phyloP scores from a whole-genome alignment of 2,888 invertebrate genomes.

The Seladonia tumulorum region DNA sequence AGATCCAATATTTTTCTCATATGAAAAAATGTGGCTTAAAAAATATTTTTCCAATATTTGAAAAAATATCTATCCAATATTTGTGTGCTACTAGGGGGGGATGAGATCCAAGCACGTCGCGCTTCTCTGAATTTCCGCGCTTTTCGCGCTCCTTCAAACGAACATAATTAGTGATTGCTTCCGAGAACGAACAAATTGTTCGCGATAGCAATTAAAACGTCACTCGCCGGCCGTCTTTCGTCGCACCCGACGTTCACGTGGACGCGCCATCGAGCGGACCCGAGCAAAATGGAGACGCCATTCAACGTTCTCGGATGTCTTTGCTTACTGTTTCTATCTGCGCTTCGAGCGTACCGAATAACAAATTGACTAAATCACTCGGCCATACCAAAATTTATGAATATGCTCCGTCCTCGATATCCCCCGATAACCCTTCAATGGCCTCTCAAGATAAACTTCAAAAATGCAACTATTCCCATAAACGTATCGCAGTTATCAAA shows the following conservation, averaged over 20 bases:
- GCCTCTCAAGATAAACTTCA: too few relatives aligned
- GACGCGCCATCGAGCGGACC: background rate
- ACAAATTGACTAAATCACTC: background rate
- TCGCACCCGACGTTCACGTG: background rate
- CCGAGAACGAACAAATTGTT: conserved; percentile 33
- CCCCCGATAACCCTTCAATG: too few relatives aligned
- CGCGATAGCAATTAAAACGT: conserved; percentile 34
- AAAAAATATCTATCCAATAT: too few relatives aligned
- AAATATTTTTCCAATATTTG: too few relatives aligned
- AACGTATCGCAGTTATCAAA: too few relatives aligned
- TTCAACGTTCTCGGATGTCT: background rate
- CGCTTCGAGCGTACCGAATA: too few relatives aligned
- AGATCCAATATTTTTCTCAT: too few relatives aligned
- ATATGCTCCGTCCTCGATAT: background rate
- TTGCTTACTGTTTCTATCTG: background rate
- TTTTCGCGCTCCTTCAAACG: conserved; percentile 38
- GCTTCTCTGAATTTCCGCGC: conserved; percentile 31
- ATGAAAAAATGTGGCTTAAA: too few relatives aligned
- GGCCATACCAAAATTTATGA: background rate
- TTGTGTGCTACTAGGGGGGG: too few relatives aligned
- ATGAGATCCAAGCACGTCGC: background rate
- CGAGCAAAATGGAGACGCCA: background rate
- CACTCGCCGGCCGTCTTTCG: conserved; percentile 9
- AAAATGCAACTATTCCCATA: too few relatives aligned
- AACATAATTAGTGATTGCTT: conserved; percentile 47